Evolutionary conservation across 2,888 invertebrate species (phyloP), one percentile per base, ranked within the genome.

Genomic region (Cephus sareptanus): DNA sequence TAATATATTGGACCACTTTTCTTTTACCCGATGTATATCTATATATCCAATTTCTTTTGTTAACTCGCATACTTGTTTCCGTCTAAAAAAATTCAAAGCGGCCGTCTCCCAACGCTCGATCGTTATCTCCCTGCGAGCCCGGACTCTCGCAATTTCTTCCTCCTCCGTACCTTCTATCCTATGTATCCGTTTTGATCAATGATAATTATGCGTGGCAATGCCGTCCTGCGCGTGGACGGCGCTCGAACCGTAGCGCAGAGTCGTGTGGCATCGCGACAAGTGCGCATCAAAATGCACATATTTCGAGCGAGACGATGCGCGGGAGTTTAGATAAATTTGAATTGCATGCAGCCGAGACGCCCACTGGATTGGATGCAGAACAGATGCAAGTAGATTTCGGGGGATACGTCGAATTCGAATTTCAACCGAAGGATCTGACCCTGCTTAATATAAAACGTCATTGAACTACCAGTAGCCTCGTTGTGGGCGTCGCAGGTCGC

Each of bases 371-470:
- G 71, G 33, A 71, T 31, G 71, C 71, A 71, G 71, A 71, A 34
- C 33, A 71, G 71, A 71, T 34, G 71, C 71, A 34, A 31, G 71
- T 23, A 34, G 33, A 71, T 34, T 31, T 31, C 71, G 71, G 71
- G 33, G 71, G 12, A 31, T 31, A 34, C 31, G 71, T 31, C 33
- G 71, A 73, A n/a, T 15, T 71, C 80, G 82, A 81, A 85, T 82
- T 79, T 82, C 69, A 77, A 74, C 77, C 73, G 77, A 23, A 11
- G 69, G 77, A 81, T 80, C 78, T 85, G 85, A 85, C 83, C 85
- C 78, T 78, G 77, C 82, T 77, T 56, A 56, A 56, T 56, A 56
- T 56, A 56, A 56, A 2, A 56, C 56, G 56, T 23, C 23, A 56
- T 56, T 56, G 56, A 56, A 56, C 56, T 56, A 15, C 23, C 56